Conservation (phyloP, 1,140 invertebrate genomes). For the Drosophila eugracilis region DNA sequence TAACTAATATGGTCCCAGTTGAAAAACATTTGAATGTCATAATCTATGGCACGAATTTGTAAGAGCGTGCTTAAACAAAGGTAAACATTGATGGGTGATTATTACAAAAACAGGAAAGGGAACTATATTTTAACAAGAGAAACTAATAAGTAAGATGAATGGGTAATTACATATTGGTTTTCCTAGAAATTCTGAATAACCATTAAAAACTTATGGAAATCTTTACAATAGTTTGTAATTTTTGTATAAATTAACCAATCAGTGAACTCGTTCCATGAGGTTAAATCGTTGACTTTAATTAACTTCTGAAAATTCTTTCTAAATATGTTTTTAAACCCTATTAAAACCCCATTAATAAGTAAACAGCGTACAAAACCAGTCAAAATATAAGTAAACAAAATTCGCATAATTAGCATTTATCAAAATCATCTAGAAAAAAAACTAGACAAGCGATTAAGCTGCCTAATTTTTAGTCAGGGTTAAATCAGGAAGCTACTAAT, state of each 20-base stretch:
- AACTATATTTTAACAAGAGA: conserved; percentile 4
- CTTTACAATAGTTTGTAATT: background rate
- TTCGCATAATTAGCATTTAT: conserved; percentile 1
- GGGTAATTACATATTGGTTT: background rate
- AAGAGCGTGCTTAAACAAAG: conserved; percentile 39
- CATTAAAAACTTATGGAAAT: background rate
- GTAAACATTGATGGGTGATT: conserved; percentile 22
- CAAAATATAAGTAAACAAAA: background rate
- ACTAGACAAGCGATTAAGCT: conserved; percentile 2
- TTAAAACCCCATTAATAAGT: conserved; percentile 3
- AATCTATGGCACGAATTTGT: conserved; percentile 58
- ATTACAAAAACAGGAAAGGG: background rate
- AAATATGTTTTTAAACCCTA: background rate
- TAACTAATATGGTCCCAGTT: conserved; percentile 56
- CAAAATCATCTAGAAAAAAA: background rate
- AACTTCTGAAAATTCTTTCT: background rate
- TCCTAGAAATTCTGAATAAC: background rate
- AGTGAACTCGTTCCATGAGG: background rate
- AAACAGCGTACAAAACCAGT: background rate
- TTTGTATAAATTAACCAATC: background rate
- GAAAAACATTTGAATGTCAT: conserved; percentile 38
- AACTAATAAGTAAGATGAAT: too few relatives aligned
- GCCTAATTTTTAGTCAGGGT: conserved; percentile 34
- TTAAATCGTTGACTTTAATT: background rate
- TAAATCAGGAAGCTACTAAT: conserved; percentile 51